Percentiles rank a stretch among this genome's conserved stretches.
phyloP scores from a whole-genome alignment of 37 sponge, comb jelly and placozoan genomes.

The Cliona cf. orientalis region DNA sequence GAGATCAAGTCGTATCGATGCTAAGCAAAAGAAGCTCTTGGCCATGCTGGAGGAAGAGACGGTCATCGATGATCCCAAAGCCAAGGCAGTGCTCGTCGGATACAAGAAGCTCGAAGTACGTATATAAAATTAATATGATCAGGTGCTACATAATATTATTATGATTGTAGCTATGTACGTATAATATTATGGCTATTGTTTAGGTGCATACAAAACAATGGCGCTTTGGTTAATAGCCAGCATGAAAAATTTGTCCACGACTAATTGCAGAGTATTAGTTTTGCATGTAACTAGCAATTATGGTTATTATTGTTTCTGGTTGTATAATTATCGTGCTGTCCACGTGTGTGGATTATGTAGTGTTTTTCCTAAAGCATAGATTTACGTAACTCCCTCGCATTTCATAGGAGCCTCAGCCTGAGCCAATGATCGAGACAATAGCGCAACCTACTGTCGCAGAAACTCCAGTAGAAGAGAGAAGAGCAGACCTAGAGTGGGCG shows the following conservation, averaged over 20 bases:
- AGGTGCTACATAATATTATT: too few species aligned
- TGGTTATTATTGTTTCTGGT: too few species aligned
- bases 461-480: slow-evolving; percentile 43
- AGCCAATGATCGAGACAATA: slow-evolving; percentile 14
- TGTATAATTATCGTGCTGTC: background rate
- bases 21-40: slow-evolving; percentile 58
- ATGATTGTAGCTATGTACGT: too few species aligned
- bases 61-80: slow-evolving; percentile 20
- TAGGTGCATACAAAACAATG: too few species aligned
- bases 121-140: too few species aligned
- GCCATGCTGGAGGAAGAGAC: slow-evolving; percentile 68
- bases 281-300: too few species aligned
- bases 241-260: too few species aligned
- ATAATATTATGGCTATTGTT: too few species aligned
- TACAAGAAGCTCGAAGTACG: slow-evolving; percentile 23
- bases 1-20: background rate
- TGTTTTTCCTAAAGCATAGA: too few species aligned
- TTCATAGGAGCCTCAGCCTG: background rate
- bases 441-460: slow-evolving; percentile 21
- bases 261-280: too few species aligned
- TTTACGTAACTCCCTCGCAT: background rate
- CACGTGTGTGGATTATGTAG: too few species aligned
- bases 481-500: slow-evolving; percentile 80
- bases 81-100: slow-evolving; percentile 2
- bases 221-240: too few species aligned